Conservation (phyloP, 2,888 invertebrate genomes). For the Panorpa germanica region DNA sequence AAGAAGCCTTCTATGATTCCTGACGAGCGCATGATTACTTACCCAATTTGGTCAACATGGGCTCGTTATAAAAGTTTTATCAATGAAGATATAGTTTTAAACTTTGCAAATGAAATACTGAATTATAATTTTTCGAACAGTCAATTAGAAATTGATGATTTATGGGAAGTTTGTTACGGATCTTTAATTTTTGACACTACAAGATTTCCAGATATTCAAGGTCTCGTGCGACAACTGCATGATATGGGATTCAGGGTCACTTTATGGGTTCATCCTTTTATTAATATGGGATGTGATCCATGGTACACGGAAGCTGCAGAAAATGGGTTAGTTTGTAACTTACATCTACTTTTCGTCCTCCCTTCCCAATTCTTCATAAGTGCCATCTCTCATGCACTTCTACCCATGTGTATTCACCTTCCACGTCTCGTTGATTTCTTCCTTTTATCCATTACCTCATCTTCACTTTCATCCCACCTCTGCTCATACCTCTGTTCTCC, state of each 20-base stretch:
- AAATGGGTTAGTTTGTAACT: slow-evolving; percentile 24
- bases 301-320: slow-evolving; percentile 26
- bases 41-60: slow-evolving; percentile 85
- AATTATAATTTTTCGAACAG: slow-evolving; percentile 45
- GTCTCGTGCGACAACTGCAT: slow-evolving; percentile 40
- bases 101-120: slow-evolving; percentile 48
- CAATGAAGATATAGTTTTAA: slow-evolving; percentile 35
- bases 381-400: too few species aligned
- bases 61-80: slow-evolving; percentile 52
- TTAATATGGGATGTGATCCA: slow-evolving; percentile 48
- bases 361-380: too few species aligned
- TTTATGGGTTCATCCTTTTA: slow-evolving; percentile 76
- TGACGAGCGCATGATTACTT: slow-evolving; percentile 41
- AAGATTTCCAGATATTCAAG: slow-evolving; percentile 48
- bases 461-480: not conserved
- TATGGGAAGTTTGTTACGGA: slow-evolving; percentile 77
- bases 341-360: too few species aligned
- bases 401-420: too few species aligned
- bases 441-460: not conserved
- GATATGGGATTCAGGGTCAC: slow-evolving; percentile 50
- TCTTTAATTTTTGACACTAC: slow-evolving; percentile 47
- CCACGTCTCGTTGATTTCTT: too few species aligned
- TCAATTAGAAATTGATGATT: slow-evolving; percentile 73
- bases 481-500: too few species aligned
- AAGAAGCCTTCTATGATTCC: slow-evolving; percentile 43